Evolutionary conservation across 2,113 vertebrate species (phyloP), one percentile per base, ranked within the genome.

Genomic region (Halichoeres trimaculatus): DNA sequence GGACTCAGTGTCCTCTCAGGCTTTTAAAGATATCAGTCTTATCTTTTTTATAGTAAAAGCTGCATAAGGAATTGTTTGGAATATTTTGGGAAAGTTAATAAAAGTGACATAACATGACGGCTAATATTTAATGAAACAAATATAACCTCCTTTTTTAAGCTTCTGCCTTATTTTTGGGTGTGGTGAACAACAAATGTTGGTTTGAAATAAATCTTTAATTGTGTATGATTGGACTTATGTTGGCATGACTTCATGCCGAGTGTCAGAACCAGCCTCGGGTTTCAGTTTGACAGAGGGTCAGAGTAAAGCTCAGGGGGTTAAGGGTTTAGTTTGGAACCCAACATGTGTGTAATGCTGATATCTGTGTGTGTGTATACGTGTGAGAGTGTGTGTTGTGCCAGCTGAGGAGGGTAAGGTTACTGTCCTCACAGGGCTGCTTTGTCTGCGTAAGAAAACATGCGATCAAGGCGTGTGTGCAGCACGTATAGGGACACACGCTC

Each of bases 331-430:
- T 47, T 16, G 43, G 61, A 67, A 34, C 60, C 43, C 58, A 24
- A 70, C 67, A 85, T 48, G 56, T 70, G 78, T 78, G 48, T 38
- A 34, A 10, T 36, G 23, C 30, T 41, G 13, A 69, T 74, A 71
- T 61, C 1, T 50, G 58, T 61, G 59, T 70, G 41, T 69, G 78
- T 69, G 62, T 64, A 70, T 60, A 70, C 64, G 70, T 75, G 51
- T 59, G 72, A 62, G 52, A 2, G 41, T 30, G 23, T 38, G 30
- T 61, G 76, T 62, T 23, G 59, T 58, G 84, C 80, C 86, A 92
- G 88, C 90, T 92, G 86, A 84, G 64, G 10, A 30, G 88, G 48
- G 63, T 93, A 84, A 70, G 61, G 88, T 91, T 92, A 88, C 90
- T 72, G 61, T n/a, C 73, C 74, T 70, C 80, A 85, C 63, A 91